A percentile compares a stretch with the other conserved stretches of the same genome.
Conservation (phyloP, 2,888 invertebrate species). For the Patella ulyssiponensis region DNA sequence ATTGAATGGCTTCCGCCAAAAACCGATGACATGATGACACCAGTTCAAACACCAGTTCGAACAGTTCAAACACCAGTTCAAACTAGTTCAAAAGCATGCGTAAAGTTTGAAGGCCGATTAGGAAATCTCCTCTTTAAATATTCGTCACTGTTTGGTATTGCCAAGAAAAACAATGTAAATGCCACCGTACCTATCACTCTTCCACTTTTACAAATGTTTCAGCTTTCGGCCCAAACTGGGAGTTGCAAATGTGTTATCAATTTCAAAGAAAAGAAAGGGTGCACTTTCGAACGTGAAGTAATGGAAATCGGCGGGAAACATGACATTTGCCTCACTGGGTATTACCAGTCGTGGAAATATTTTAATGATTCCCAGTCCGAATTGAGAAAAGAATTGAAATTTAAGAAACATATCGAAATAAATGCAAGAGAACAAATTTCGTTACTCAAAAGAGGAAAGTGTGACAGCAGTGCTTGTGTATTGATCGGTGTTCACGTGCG, state of each 20-base stretch:
- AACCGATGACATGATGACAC: no score
- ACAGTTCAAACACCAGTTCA: no score
- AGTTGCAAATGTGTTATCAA: background rate
- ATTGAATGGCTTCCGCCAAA: no score
- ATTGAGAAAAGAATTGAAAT: conserved; percentile 31
- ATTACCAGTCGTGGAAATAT: conserved; percentile 42
- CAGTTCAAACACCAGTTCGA: no score
- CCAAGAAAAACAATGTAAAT: conserved; percentile 11
- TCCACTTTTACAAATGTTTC: background rate
- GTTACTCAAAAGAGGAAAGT: background rate
- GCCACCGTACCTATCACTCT: background rate
- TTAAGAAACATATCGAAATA: conserved; percentile 14
- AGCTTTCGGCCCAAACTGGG: background rate
- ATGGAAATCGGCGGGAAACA: conserved; percentile 12
- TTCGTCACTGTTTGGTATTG: conserved; percentile 24
- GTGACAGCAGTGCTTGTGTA: background rate
- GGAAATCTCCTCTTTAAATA: conserved; percentile 28
- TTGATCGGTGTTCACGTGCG: conserved; percentile 37
- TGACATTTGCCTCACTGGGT: conserved; percentile 22
- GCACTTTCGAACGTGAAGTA: conserved; percentile 18
- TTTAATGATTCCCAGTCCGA: conserved; percentile 24
- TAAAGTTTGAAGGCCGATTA: conserved; percentile 12
- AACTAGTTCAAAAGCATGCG: no score
- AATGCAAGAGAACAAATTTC: conserved; percentile 21
- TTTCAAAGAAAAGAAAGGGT: conserved; percentile 22